These are phyloP conservation scores for Steinernema khuongi DNA, from an alignment of 1,140 invertebrate species.

Conservation along the genomic window DNA sequence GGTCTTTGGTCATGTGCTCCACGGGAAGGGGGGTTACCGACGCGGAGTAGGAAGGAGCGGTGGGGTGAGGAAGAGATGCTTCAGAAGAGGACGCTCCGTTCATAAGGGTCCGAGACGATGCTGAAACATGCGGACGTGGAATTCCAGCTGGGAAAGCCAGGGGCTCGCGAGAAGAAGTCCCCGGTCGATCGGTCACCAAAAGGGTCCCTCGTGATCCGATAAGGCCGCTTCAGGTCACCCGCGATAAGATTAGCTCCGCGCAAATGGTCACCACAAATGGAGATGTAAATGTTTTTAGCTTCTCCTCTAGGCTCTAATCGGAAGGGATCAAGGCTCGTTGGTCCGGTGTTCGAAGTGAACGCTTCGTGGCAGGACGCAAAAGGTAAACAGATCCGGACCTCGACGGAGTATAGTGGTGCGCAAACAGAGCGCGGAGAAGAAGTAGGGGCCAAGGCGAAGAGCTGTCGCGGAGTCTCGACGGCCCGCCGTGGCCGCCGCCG, in stretches of 20 bases:
- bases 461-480: conserved; percentile 13
- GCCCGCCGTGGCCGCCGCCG: not conserved
- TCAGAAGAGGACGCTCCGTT: too few species aligned
- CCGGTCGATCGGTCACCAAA: too few species aligned
- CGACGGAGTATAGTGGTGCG: conserved; percentile 12
- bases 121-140: too few species aligned
- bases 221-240: conserved; percentile 6
- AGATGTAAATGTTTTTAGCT: not conserved
- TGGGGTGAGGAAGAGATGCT: too few species aligned
- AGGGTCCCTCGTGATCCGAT: too few species aligned
- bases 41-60: too few species aligned
- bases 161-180: too few species aligned
- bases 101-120: too few species aligned
- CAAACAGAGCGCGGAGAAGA: conserved; percentile 16
- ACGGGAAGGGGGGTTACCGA: too few species aligned
- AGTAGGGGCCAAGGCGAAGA: not conserved
- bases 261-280: not conserved
- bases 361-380: not conserved
- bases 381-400: conserved; percentile 10
- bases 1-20: not conserved
- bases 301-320: too few species aligned
- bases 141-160: too few species aligned
- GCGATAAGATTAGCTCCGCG: conserved; percentile 2
- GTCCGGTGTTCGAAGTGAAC: not conserved
- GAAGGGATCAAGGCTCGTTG: too few species aligned